Evolutionary conservation across 2,888 invertebrate species (phyloP).

Genomic region (Drosophila cracens): DNA sequence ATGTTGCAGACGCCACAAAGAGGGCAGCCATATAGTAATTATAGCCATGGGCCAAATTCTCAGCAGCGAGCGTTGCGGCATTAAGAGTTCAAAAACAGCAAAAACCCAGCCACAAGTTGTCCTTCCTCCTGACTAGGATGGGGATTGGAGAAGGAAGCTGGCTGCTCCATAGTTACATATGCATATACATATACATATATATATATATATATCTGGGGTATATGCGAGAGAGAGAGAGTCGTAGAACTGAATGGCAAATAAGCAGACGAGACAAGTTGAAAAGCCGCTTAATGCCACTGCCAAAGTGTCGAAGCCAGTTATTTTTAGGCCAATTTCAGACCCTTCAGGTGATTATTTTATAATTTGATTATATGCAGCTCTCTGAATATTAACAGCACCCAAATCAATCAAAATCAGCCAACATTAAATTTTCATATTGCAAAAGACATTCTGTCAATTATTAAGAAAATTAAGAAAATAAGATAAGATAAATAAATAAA

Average conservation of each 20-base stretch:
- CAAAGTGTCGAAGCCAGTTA: conserved; percentile 49
- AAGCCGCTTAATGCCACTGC: conserved; percentile 23
- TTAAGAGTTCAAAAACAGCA: conserved; percentile 31
- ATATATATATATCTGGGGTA: conserved; percentile 2
- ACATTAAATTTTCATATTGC: conserved; percentile 7
- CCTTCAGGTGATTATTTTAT: conserved; percentile 53
- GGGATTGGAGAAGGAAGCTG: neutral
- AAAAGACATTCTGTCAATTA: too few relatives aligned
- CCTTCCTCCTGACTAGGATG: neutral
- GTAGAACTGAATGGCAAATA: conserved; percentile 33
- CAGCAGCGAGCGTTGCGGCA: conserved; percentile 39
- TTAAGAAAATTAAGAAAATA: neutral
- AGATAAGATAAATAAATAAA: neutral
- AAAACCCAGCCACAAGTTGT: conserved; percentile 51
- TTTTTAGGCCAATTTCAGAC: conserved; percentile 41
- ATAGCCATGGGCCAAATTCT: conserved; percentile 70
- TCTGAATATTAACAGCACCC: conserved; percentile 28
- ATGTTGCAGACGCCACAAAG: conserved; percentile 77
- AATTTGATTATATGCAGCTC: conserved; percentile 39
- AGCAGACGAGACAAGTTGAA: conserved; percentile 31
- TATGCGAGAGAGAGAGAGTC: neutral
- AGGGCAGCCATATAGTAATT: conserved; percentile 80
- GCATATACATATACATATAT: neutral
- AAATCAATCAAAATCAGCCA: conserved; percentile 21
- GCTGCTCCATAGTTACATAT: conserved; percentile 29